Evolutionary conservation across 2,888 invertebrate genomes (phyloP).

Genomic region (Mechanitis mazaeus): DNA sequence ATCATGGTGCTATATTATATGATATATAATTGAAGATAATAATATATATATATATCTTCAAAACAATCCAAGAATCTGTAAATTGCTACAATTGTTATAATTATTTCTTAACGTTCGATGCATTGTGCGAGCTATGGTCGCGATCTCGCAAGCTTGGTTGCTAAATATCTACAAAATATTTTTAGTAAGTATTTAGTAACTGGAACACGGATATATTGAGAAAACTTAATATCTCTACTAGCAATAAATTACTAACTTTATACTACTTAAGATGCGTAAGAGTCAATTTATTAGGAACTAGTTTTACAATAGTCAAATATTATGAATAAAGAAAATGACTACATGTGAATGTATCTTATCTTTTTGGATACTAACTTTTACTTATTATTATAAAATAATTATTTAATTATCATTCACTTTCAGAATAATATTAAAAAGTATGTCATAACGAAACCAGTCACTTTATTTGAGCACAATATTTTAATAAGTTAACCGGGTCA

Average conservation of each 20-base stretch:
- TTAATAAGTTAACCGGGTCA: conserved; percentile 35
- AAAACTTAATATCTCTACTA: conserved; percentile 15
- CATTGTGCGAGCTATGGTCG: conserved; percentile 4
- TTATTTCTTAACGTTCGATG: neutral
- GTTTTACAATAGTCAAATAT: too few relatives aligned
- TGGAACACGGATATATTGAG: conserved; percentile 15
- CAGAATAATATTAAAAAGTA: neutral
- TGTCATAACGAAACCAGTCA: conserved; percentile 1
- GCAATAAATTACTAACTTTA: conserved; percentile 4
- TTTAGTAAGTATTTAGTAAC: conserved; percentile 6
- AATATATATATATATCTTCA: too few relatives aligned
- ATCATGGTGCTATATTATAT: too few relatives aligned
- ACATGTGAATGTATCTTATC: too few relatives aligned
- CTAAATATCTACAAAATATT: conserved; percentile 17
- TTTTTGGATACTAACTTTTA: too few relatives aligned
- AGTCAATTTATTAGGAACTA: too few relatives aligned
- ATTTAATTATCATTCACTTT: too few relatives aligned
- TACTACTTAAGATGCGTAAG: neutral
- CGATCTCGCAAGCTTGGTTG: conserved; percentile 11
- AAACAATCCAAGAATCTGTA: too few relatives aligned
- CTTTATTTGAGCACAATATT: conserved; percentile 7
- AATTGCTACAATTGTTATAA: too few relatives aligned
- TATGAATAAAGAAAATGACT: too few relatives aligned
- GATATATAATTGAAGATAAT: too few relatives aligned
- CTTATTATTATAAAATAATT: too few relatives aligned